Percentiles rank a stretch among this genome's conserved stretches.
These are phyloP conservation scores for Siniperca undulata DNA, from an alignment of 2,797 vertebrate genomes.

Conservation along the genomic window DNA sequence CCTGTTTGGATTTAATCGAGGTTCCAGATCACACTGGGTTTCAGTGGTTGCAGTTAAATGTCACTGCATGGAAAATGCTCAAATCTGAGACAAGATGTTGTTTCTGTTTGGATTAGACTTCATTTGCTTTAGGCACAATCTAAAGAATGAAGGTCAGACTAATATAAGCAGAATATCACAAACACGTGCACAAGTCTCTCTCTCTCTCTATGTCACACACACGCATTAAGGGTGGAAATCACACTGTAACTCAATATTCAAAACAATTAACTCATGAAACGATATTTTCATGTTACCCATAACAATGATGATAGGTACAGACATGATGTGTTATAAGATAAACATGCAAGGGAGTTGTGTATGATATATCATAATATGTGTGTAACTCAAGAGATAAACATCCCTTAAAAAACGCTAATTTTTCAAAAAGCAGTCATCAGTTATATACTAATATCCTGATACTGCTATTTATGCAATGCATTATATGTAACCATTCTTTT, in stretches of 20 bases:
- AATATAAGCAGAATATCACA: conserved; percentile 10
- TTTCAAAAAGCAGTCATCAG: background rate
- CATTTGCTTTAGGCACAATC: conserved; percentile 17
- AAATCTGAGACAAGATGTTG: conserved; percentile 11
- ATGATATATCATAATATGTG: background rate
- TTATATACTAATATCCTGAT: background rate
- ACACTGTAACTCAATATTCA: background rate
- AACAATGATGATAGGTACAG: background rate
- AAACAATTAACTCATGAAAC: background rate
- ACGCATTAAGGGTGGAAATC: background rate
- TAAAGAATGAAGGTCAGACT: conserved; percentile 37
- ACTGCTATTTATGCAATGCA: background rate
- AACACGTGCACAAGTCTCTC: background rate
- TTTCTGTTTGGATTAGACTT: conserved; percentile 1
- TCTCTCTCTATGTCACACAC: background rate
- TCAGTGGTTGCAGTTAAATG: conserved; percentile 20
- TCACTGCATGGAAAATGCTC: background rate
- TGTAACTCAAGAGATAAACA: background rate
- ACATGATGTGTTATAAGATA: background rate
- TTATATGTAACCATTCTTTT: background rate
- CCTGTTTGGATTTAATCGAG: background rate
- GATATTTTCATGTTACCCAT: background rate
- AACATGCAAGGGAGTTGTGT: background rate
- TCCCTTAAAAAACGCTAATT: background rate
- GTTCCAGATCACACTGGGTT: background rate